Evolutionary conservation across 2,888 invertebrate species (phyloP), one percentile per base, ranked within the genome.

Genomic region (Biston betularia): DNA sequence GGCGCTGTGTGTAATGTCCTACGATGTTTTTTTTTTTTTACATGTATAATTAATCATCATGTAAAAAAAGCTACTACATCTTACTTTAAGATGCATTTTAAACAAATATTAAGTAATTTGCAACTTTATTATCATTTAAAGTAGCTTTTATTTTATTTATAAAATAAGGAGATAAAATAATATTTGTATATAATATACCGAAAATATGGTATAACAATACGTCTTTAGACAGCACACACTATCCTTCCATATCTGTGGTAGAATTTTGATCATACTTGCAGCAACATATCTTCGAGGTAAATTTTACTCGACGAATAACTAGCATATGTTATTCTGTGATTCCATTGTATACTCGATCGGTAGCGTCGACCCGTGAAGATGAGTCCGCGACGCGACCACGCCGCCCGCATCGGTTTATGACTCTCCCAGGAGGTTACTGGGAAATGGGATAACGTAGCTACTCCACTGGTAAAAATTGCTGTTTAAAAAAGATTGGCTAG

Each of bases 361-460:
- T 56, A 53, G 58, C 73, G 71, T 14, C 57, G 63, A 63, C 24
- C 59, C 67, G 67, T 63, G 67, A 58, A 75, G 74, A 70, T 69
- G 80, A 75, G 76, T 80, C 88, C 88, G 83, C 85, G 87, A 88
- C 83, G 85, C 82, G 77, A 89, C 90, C 90, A 85, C 74, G 78
- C 73, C 80, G 79, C 84, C 88, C 89, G 83, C 89, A 86, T 74
- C 85, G 75, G 79, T 89, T 89, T 90, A 89, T 83, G 85, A 81
- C 83, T 79, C 80, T 82, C 85, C 84, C 82, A 68, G 73, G 85
- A 82, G 85, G 81, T 72, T 66, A 56, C 55, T 56, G 58, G 69
- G 52, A 71, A 75, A 73, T 75, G 57, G 67, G 65, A 72, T 62
- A 57, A 59, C 67, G 50, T 55, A 53, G 38, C 33, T 59, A 44